Base-by-base conservation (phyloP, 2,888 invertebrate species). In the Gasteruption jaculator region DNA sequence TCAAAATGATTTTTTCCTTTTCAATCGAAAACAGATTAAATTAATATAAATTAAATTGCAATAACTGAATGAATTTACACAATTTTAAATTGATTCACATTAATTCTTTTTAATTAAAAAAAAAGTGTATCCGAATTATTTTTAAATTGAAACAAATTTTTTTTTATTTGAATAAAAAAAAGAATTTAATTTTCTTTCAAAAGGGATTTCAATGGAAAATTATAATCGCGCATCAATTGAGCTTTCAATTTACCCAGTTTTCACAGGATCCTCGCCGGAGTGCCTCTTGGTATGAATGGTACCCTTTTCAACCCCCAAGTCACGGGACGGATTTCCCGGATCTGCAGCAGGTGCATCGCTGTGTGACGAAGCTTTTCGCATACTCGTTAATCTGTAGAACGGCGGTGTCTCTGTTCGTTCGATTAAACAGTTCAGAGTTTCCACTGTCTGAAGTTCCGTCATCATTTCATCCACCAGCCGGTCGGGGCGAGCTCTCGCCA, bases 381-480 rank as follows among this genome's bases (percentile, higher is more conserved):
- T 87, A 55, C 88, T 87, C 2, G 92, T 94, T 58, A 96, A 80
- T 25, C 97, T 81, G 73, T 94, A 99, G 75, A 94, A 99, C 4
- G 97, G 99, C 18, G 97, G 95, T 1, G 96, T 95, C 76, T 97
- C 96, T 0, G 94, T 96, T 46, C 97, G 79, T 71, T 97, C 96
- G 55, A 99, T 92, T 53, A 91, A 79, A 70, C 94, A 94, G 73
- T 93, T 94, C 39, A 96, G 78, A 0, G 95, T 93, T 74, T 96
- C 96, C 15, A 96, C 94, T 0, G 94, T 95, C 74, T 95, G 94
- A 51, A 99, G 76, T 72, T 99, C 97, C 15, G 87, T 86, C 90
- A 97, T 93, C 79, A 99, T 83, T 73, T 99, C 95, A 65, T 97
- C 95, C 18, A 99, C 79, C 10, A 97, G 79, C 20, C 93, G 81